Conservation (phyloP, 2,797 vertebrate species). For the Lepidocolaptes lacrymiger region DNA sequence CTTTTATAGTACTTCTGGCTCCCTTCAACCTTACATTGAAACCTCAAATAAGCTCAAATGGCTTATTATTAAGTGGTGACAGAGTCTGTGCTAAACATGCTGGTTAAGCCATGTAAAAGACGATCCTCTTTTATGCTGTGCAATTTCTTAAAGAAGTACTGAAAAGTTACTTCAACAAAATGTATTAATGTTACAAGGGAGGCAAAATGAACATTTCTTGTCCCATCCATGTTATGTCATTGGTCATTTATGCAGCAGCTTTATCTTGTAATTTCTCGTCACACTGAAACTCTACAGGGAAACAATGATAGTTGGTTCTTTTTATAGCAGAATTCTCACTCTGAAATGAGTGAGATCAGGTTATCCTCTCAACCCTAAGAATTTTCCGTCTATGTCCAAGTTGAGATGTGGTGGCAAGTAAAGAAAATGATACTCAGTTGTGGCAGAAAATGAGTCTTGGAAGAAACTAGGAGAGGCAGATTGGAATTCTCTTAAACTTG, state of each 20-base stretch:
- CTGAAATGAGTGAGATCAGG: neutral
- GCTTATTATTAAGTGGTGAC: neutral
- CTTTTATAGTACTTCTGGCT: neutral
- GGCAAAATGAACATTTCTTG: neutral
- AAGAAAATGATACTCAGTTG: neutral
- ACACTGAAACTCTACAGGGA: neutral
- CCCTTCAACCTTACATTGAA: neutral
- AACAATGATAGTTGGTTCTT: neutral
- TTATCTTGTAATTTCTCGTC: neutral
- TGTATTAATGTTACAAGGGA: neutral
- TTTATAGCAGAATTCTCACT: neutral
- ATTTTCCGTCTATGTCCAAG: neutral
- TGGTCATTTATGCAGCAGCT: neutral
- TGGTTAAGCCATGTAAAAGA: neutral
- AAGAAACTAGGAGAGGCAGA: neutral
- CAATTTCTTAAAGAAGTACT: neutral
- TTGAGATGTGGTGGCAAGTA: neutral
- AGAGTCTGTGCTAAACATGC: neutral
- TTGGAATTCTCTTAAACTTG: neutral
- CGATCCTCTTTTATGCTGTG: neutral
- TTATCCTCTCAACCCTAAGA: neutral
- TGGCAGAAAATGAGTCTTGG: neutral
- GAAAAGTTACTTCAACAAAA: neutral
- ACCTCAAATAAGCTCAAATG: neutral
- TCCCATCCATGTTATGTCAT: neutral